Conservation (phyloP, 2,888 invertebrate genomes). For the Cephus sareptanus region DNA sequence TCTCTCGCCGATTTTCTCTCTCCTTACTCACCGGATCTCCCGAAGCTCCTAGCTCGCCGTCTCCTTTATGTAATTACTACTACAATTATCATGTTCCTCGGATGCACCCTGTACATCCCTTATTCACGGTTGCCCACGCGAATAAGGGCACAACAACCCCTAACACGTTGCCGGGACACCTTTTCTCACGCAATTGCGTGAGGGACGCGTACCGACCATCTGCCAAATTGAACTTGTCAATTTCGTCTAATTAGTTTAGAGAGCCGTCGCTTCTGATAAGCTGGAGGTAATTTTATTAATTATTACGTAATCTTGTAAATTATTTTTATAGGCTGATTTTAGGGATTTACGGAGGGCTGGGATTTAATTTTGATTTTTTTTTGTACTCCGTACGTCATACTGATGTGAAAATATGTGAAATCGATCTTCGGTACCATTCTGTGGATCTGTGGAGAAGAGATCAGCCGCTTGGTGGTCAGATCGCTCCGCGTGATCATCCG, state of each 20-base stretch:
- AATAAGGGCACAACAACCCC: neutral
- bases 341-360: neutral
- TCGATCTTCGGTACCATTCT: neutral
- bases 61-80: constrained; percentile 41
- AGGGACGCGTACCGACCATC: neutral
- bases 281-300: neutral
- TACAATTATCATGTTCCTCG: constrained; percentile 43
- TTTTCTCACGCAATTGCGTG: neutral
- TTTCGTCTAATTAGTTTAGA: neutral
- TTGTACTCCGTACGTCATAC: too few species aligned
- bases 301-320: neutral
- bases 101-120: neutral
- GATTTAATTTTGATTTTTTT: neutral
- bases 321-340: neutral
- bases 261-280: neutral
- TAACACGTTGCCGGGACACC: neutral
- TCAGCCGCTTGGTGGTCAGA: constrained; percentile 19
- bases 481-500: constrained; percentile 30
- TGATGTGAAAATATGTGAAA: neutral
- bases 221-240: neutral
- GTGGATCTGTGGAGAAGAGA: neutral
- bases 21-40: constrained; percentile 8
- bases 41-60: constrained; percentile 10
- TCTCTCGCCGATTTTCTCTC: constrained; percentile 24
- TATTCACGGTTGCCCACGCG: neutral